These are phyloP conservation scores for Hirtodrosophila duncani DNA, from an alignment of 2,888 invertebrate genomes.

Conservation along the genomic window DNA sequence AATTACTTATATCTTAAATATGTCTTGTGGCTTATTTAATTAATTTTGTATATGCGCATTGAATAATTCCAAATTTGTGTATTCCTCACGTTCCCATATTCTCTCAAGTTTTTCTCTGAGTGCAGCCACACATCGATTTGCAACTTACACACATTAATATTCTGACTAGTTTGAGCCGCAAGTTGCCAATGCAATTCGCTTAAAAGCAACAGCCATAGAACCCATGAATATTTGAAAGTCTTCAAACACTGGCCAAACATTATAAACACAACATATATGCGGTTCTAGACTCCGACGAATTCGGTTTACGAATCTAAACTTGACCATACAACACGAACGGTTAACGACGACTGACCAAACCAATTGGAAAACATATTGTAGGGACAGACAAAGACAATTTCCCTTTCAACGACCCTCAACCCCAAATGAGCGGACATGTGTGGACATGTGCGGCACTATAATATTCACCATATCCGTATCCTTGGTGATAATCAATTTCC, in stretches of 20 bases:
- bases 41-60: too few species aligned
- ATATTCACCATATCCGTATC: too few species aligned
- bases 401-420: conserved; percentile 17
- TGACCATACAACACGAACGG: conserved; percentile 41
- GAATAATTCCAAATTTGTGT: too few species aligned
- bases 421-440: conserved; percentile 40
- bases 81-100: too few species aligned
- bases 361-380: conserved; percentile 1
- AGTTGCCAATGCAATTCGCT: conserved; percentile 20
- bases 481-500: conserved; percentile 71
- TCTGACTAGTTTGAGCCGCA: conserved; percentile 83
- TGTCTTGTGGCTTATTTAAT: too few species aligned
- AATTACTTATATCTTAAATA: too few species aligned
- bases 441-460: conserved; percentile 52
- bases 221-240: conserved; percentile 33
- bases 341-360: conserved; percentile 42
- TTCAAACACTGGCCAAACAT: conserved; percentile 22
- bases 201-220: conserved; percentile 30
- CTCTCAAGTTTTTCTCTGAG: neutral
- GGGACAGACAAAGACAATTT: conserved; percentile 13
- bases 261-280: conserved; percentile 7
- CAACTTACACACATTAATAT: conserved; percentile 85
- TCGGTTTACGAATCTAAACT: neutral
- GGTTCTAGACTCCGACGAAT: neutral
- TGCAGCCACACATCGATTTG: conserved; percentile 27